Evolutionary conservation across 2,113 vertebrate species (phyloP).

Genomic region (Anthoscopus minutus): DNA sequence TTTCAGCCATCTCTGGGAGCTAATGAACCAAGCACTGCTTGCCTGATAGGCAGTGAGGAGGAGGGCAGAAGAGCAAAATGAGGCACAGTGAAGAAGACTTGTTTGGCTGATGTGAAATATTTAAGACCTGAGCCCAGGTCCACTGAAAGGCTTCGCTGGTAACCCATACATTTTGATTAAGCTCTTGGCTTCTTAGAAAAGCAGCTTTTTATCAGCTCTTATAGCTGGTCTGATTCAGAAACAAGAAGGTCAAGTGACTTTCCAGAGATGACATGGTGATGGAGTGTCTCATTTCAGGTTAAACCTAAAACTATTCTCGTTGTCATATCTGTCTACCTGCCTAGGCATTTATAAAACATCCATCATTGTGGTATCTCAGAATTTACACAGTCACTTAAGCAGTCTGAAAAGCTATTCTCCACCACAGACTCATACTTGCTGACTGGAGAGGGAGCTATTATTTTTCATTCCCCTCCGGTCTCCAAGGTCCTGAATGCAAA

Average conservation of each 20-base stretch:
- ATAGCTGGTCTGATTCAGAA: slow-evolving; percentile 2
- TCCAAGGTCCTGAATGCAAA: slow-evolving; percentile 1
- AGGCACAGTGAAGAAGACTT: not conserved
- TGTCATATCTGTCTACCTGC: slow-evolving; percentile 43
- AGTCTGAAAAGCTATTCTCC: not conserved
- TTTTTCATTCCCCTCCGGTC: not conserved
- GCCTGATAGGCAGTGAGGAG: rapidly evolving
- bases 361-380: slow-evolving; percentile 1
- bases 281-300: slow-evolving; percentile 42
- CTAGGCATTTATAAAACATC: slow-evolving; percentile 21
- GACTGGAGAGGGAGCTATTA: slow-evolving; percentile 6
- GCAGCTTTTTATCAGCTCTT: slow-evolving; percentile 12
- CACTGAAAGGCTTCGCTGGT: not conserved
- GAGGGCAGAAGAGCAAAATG: not conserved
- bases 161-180: not conserved
- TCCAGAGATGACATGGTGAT: slow-evolving; percentile 22
- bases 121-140: not conserved
- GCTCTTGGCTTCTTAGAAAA: not conserved
- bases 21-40: not conserved
- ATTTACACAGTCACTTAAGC: not conserved
- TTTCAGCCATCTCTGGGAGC: not conserved
- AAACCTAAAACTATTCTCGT: slow-evolving; percentile 17
- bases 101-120: not conserved
- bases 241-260: slow-evolving; percentile 44
- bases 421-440: not conserved